These are phyloP conservation scores for Lindbergichthys nudifrons DNA, from an alignment of 2,797 vertebrate genomes.

Conservation along the genomic window DNA sequence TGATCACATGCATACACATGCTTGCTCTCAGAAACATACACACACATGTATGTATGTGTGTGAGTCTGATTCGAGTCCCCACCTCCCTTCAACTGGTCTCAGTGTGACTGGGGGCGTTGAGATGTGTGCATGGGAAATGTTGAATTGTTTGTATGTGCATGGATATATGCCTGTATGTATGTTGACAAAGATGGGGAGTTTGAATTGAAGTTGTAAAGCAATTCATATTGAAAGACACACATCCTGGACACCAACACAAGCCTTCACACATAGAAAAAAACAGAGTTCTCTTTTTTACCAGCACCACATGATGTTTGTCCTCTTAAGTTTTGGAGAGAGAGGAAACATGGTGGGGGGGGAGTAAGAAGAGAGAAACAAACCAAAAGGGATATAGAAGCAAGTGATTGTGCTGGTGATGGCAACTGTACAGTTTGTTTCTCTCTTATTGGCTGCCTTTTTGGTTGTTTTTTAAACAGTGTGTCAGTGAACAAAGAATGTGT, in stretches of 20 bases:
- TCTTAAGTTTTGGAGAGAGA: constrained; percentile 54
- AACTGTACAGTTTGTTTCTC: constrained; percentile 62
- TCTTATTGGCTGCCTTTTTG: constrained; percentile 70
- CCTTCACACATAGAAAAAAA: constrained; percentile 44
- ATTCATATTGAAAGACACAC: constrained; percentile 5
- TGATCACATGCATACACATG: background rate
- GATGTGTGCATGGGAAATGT: constrained; percentile 15
- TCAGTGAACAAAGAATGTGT: constrained; percentile 73
- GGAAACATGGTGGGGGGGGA: constrained; percentile 6
- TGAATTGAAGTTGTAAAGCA: background rate
- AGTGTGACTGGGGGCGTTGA: constrained; percentile 11
- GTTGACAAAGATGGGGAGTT: background rate
- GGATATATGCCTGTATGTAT: background rate
- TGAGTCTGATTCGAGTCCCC: background rate
- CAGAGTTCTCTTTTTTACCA: constrained; percentile 64
- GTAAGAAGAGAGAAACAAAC: constrained; percentile 10
- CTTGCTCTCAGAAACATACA: constrained; percentile 10
- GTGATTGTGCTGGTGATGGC: constrained; percentile 60
- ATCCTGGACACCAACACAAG: constrained; percentile 5
- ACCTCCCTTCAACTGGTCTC: constrained; percentile 24
- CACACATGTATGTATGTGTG: background rate
- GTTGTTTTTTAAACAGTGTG: constrained; percentile 76
- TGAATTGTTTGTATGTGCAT: constrained; percentile 3
- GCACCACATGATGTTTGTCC: constrained; percentile 77
- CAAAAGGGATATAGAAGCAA: constrained; percentile 32